Evolutionary conservation across 2,797 vertebrate genomes (phyloP).

Genomic region (Halcyon smyrnensis): DNA sequence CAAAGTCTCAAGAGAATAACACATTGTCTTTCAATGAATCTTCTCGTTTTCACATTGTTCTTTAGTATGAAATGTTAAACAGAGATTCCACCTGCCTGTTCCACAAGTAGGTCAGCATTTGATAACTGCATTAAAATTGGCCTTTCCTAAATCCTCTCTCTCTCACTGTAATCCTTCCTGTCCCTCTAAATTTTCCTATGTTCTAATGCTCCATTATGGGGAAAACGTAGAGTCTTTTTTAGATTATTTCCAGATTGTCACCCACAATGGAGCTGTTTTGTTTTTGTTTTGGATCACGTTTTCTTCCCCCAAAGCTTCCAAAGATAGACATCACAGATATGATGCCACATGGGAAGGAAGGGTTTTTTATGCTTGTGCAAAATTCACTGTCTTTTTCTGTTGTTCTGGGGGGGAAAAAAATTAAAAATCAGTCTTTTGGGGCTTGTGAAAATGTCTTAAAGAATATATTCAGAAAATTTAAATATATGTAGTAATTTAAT

Average conservation of each 20-base stretch:
- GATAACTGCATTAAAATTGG: slow-evolving; percentile 54
- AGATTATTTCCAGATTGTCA: neutral
- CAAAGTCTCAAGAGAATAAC: neutral
- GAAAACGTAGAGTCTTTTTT: neutral
- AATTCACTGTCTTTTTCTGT: neutral
- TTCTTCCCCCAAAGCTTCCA: neutral
- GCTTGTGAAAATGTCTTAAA: slow-evolving; percentile 12
- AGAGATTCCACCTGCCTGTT: slow-evolving; percentile 46
- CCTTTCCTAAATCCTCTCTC: slow-evolving; percentile 40
- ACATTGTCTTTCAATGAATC: slow-evolving; percentile 1
- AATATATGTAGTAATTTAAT: slow-evolving; percentile 33
- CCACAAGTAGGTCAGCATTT: slow-evolving; percentile 62
- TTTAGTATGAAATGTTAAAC: slow-evolving; percentile 13
- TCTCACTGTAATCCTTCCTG: slow-evolving; percentile 1
- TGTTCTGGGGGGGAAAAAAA: neutral
- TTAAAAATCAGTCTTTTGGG: too few species aligned
- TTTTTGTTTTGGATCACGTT: neutral
- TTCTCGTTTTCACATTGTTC: slow-evolving; percentile 52
- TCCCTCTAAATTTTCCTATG: slow-evolving; percentile 22
- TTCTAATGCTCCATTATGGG: neutral
- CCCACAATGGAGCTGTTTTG: neutral
- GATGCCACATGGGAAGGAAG: neutral
- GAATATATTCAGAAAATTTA: neutral
- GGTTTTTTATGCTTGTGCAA: neutral
- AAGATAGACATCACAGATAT: neutral